phyloP scores from a whole-genome alignment of 2,888 invertebrate genomes.

The Chalcosyrphus nemorum region DNA sequence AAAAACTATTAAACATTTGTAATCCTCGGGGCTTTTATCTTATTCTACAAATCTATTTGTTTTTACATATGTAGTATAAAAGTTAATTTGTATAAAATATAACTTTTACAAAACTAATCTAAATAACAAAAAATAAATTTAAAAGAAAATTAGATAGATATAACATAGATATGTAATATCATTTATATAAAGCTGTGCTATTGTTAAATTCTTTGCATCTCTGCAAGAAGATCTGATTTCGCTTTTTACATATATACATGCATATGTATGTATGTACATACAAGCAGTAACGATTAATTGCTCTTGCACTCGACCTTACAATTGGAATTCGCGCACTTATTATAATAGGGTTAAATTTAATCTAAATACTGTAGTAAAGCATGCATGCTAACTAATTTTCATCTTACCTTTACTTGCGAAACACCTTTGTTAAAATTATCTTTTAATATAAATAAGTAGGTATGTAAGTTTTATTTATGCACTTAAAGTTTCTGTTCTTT shows the following conservation, averaged over 20 bases:
- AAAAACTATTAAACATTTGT: not conserved
- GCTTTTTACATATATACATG: not conserved
- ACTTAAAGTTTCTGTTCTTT: not conserved
- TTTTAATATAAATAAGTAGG: not conserved
- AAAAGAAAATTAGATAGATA: not conserved
- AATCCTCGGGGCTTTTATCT: not conserved
- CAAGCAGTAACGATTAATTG: not conserved
- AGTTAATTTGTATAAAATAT: no score
- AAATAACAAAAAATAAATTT: not conserved
- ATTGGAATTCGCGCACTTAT: not conserved
- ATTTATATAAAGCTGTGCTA: not conserved
- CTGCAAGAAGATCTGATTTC: no score
- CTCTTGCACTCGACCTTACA: not conserved
- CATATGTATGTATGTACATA: not conserved
- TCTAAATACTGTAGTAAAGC: not conserved
- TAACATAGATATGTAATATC: no score
- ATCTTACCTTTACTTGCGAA: conserved; percentile 7
- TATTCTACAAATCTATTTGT: no score
- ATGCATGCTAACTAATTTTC: not conserved
- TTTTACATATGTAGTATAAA: no score
- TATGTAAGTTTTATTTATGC: not conserved
- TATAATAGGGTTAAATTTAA: not conserved
- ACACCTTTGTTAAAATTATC: not conserved
- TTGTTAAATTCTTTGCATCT: no score
- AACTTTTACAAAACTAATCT: no score